These are phyloP conservation scores for Eucera pruinosa DNA, from an alignment of 2,888 invertebrate genomes.

Conservation along the genomic window DNA sequence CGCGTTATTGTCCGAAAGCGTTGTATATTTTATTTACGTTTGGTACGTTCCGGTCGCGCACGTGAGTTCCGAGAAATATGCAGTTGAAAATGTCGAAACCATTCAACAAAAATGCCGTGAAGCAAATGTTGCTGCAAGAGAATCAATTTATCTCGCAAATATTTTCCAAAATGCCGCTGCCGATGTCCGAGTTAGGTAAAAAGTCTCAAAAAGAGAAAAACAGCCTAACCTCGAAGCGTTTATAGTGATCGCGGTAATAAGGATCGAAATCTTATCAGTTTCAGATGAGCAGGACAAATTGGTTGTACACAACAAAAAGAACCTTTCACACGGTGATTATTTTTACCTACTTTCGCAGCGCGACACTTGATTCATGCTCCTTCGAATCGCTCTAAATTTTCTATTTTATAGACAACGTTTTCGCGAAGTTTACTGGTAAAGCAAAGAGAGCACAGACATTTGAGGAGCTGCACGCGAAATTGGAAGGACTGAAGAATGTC, in stretches of 20 bases:
- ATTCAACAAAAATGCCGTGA: conserved; percentile 81
- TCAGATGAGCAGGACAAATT: conserved; percentile 26
- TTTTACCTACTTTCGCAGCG: background rate
- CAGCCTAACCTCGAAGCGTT: conserved; percentile 57
- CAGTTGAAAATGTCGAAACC: conserved; percentile 79
- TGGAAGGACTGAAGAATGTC: conserved; percentile 87
- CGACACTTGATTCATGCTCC: background rate
- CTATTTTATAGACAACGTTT: conserved; percentile 54
- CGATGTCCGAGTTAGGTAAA: conserved; percentile 85
- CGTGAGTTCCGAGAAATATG: conserved; percentile 70
- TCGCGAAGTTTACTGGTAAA: conserved; percentile 63
- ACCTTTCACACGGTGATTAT: conserved; percentile 31
- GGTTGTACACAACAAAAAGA: background rate
- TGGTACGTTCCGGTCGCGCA: background rate
- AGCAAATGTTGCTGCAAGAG: conserved; percentile 85
- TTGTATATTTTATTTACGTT: conserved; percentile 37
- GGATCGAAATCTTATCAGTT: conserved; percentile 15
- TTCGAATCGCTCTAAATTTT: background rate
- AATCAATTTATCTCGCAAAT: conserved; percentile 87
- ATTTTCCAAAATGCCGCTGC: conserved; percentile 86
- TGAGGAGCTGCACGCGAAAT: conserved; percentile 88
- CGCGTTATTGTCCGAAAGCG: background rate
- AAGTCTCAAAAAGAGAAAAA: no score
- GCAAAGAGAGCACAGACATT: conserved; percentile 86
- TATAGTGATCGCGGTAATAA: background rate